A percentile compares a stretch with the other conserved stretches of the same genome.
Evolutionary conservation across 92 coral and sea anemone genomes (phyloP).

Genomic region (Micromussa lordhowensis): DNA sequence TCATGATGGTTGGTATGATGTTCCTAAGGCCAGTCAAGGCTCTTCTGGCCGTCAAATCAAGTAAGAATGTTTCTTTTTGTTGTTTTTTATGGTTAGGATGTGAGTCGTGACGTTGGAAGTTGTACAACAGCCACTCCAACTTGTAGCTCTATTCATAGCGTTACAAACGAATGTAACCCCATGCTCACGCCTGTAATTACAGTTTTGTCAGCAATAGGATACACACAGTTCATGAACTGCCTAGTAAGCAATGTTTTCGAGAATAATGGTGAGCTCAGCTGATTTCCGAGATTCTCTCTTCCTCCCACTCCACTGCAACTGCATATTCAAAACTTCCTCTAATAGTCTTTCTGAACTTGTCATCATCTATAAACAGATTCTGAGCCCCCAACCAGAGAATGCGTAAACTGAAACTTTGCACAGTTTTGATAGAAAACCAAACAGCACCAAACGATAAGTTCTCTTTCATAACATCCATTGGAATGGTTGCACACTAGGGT

Average conservation of each 20-base stretch:
- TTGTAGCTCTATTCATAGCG: too few species aligned
- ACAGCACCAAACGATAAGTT: not conserved
- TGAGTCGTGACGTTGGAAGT: not conserved
- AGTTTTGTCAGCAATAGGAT: too few species aligned
- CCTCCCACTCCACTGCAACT: not conserved
- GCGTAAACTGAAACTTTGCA: not conserved
- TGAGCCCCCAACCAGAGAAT: not conserved
- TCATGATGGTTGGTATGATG: constrained; percentile 99
- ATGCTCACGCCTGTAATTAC: too few species aligned
- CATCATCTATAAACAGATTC: not conserved
- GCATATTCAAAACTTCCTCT: not conserved
- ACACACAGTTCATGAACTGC: not conserved
- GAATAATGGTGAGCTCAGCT: not conserved
- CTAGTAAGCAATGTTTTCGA: not conserved
- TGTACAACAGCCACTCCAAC: not conserved
- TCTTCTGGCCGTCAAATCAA: constrained; percentile 90
- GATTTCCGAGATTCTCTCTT: not conserved
- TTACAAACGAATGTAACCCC: too few species aligned
- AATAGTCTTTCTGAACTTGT: not conserved
- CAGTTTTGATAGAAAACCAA: not conserved
- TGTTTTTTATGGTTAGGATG: not conserved
- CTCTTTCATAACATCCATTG: not conserved
- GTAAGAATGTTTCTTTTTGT: constrained; percentile 56
- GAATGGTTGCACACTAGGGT: not conserved
- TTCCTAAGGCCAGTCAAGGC: constrained; percentile 97